Evolutionary conservation across 2,113 vertebrate genomes (phyloP).

Genomic region (Nasalis larvatus): DNA sequence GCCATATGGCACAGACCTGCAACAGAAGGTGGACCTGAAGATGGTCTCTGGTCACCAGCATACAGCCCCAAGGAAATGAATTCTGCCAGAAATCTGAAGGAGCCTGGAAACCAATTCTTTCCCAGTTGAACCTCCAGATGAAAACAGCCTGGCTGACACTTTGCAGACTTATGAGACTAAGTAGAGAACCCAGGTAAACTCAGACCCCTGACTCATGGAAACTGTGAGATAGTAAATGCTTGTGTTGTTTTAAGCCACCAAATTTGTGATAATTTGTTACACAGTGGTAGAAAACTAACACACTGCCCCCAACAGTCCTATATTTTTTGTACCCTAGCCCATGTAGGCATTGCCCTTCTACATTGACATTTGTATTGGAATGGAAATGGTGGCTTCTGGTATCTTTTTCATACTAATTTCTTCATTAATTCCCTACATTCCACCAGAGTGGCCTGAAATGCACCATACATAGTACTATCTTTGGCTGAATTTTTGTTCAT

Average conservation of each 20-base stretch:
- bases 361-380: not conserved
- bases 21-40: not conserved
- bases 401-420: not conserved
- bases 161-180: not conserved
- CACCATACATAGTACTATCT: not conserved
- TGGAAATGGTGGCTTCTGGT: not conserved
- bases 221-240: not conserved
- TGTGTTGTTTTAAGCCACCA: not conserved
- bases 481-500: not conserved
- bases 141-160: not conserved
- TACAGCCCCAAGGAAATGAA: not conserved
- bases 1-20: not conserved
- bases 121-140: not conserved
- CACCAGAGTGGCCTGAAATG: not conserved
- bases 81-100: not conserved
- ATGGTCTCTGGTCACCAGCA: not conserved
- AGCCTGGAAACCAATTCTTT: not conserved
- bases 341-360: not conserved
- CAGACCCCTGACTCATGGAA: not conserved
- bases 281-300: constrained; percentile 5
- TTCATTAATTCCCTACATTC: not conserved
- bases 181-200: constrained; percentile 3
- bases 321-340: not conserved
- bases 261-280: constrained; percentile 2
- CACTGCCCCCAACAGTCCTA: not conserved